Conservation (phyloP, 2,888 invertebrate genomes). For the Carterocephalus palaemon region DNA sequence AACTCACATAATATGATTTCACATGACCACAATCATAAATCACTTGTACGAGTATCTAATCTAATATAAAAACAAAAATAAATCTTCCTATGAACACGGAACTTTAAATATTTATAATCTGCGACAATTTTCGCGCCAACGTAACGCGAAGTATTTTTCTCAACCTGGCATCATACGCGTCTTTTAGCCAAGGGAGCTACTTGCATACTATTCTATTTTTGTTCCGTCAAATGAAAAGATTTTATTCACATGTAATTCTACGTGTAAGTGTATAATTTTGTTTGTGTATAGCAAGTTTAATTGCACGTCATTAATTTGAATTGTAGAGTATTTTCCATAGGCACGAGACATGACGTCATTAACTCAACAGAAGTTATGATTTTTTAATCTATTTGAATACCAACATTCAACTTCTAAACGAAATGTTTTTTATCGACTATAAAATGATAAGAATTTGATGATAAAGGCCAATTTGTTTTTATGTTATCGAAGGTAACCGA, state of each 20-base stretch:
- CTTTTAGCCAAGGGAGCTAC: conserved; percentile 47
- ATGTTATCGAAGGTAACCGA: no score
- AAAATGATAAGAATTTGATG: no score
- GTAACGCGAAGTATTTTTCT: conserved; percentile 37
- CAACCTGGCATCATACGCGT: conserved; percentile 47
- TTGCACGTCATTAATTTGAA: conserved; percentile 25
- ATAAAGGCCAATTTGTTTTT: no score
- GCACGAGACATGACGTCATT: no score
- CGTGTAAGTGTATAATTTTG: conserved; percentile 38
- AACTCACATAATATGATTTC: conserved; percentile 26
- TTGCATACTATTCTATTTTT: conserved; percentile 69
- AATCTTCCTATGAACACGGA: conserved; percentile 26
- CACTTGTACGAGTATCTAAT: no score
- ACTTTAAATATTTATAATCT: conserved; percentile 27
- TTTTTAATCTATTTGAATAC: neutral
- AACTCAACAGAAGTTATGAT: no score
- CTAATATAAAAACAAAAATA: conserved; percentile 22
- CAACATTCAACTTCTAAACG: neutral
- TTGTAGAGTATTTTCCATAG: conserved; percentile 13
- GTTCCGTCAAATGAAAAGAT: conserved; percentile 52
- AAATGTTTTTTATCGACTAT: no score
- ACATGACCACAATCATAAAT: conserved; percentile 24
- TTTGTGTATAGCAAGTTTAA: conserved; percentile 33
- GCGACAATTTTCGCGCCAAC: conserved; percentile 45
- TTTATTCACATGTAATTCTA: conserved; percentile 42